phyloP scores from a whole-genome alignment of 2,113 vertebrate species.

The Saimiri boliviensis region DNA sequence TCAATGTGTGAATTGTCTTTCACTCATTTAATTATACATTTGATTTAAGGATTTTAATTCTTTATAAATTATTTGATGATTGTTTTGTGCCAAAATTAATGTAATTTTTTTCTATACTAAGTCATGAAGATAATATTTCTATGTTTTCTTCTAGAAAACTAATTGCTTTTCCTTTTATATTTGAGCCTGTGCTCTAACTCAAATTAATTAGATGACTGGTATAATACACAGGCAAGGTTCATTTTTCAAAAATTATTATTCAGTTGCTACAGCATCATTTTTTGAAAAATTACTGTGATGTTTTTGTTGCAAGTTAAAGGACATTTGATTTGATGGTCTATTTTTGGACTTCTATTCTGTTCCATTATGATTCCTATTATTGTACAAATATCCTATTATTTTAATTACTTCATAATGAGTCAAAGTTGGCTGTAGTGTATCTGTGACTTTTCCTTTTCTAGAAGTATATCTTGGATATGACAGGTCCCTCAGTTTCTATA shows the following conservation, averaged over 20 bases:
- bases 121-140: neutral
- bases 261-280: neutral
- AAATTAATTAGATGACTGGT: neutral
- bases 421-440: neutral
- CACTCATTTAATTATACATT: neutral
- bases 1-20: neutral
- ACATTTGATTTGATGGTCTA: neutral
- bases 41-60: neutral
- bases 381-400: neutral
- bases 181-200: neutral
- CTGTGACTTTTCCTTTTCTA: neutral
- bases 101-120: neutral
- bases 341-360: neutral
- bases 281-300: neutral
- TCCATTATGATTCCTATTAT: neutral
- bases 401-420: neutral
- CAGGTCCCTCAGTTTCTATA: neutral
- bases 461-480: neutral
- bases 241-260: too few relatives aligned
- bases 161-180: neutral
- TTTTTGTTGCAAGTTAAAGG: neutral
- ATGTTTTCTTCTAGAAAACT: too few relatives aligned
- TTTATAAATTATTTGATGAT: neutral
- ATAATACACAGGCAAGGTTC: neutral
- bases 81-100: neutral